Conservation (phyloP, 2,888 invertebrate species). For the Isoperla grammatica region DNA sequence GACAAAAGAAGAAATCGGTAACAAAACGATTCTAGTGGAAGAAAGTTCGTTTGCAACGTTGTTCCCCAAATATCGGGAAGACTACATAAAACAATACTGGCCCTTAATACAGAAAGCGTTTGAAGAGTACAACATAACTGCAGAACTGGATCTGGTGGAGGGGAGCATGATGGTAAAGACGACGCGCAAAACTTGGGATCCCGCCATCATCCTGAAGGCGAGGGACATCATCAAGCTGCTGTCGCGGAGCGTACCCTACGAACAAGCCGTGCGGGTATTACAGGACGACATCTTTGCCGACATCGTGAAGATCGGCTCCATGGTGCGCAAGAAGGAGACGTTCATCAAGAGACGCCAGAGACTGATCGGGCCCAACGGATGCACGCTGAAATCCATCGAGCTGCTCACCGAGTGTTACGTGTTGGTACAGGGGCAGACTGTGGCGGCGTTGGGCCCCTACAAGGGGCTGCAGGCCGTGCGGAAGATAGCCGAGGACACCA, state of each 20-base stretch:
- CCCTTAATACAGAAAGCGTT: constrained; percentile 85
- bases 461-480: constrained; percentile 82
- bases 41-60: constrained; percentile 96
- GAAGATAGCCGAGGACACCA: constrained; percentile 89
- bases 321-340: constrained; percentile 82
- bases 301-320: constrained; percentile 91
- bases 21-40: constrained; percentile 64
- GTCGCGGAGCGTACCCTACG: constrained; percentile 93
- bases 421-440: constrained; percentile 95
- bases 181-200: constrained; percentile 97
- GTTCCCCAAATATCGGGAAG: constrained; percentile 96
- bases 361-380: constrained; percentile 95
- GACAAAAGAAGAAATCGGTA: constrained; percentile 80
- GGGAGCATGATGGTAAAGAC: constrained; percentile 93
- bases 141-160: constrained; percentile 88
- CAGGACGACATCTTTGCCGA: constrained; percentile 92
- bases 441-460: constrained; percentile 93
- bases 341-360: constrained; percentile 93
- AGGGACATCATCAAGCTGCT: constrained; percentile 92
- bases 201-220: constrained; percentile 93
- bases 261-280: constrained; percentile 82
- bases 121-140: constrained; percentile 70
- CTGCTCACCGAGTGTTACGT: constrained; percentile 85
- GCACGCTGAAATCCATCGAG: constrained; percentile 95
- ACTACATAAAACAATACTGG: constrained; percentile 93